phyloP scores from a whole-genome alignment of 92 coral and sea anemone species.

The Meandrina meandrites region DNA sequence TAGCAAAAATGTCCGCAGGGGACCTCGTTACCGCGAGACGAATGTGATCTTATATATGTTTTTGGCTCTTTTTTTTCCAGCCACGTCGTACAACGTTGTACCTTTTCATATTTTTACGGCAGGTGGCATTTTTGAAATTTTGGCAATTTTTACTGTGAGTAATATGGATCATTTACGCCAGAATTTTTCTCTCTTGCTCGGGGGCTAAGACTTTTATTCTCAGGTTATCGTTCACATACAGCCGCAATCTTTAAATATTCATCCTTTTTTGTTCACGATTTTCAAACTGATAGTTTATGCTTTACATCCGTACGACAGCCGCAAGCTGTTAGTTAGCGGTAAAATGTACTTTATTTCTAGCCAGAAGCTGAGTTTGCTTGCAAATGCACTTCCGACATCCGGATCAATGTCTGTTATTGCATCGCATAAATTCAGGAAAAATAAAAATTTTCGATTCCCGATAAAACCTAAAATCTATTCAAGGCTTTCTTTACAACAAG shows the following conservation, averaged over 20 bases:
- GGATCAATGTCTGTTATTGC: background rate
- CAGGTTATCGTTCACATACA: background rate
- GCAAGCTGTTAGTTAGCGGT: constrained; percentile 11
- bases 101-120: background rate
- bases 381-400: constrained; percentile 6
- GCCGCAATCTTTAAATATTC: background rate
- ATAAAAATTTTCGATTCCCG: background rate
- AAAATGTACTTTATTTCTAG: constrained; percentile 14
- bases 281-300: background rate
- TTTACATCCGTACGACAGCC: constrained; percentile 22
- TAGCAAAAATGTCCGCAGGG: constrained; percentile 17
- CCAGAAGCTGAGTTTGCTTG: background rate
- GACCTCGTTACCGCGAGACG: background rate
- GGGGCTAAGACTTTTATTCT: background rate
- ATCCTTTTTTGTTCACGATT: background rate
- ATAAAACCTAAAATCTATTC: background rate
- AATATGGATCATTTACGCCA: background rate
- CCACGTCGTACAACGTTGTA: constrained; percentile 4
- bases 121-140: constrained; percentile 13
- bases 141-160: background rate
- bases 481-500: background rate
- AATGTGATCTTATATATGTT: too few relatives aligned
- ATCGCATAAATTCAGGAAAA: background rate
- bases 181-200: background rate
- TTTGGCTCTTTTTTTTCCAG: background rate